Evolutionary conservation across 2,113 vertebrate genomes (phyloP), one percentile per base, ranked within the genome.

Genomic region (Thinocorus orbignyianus): DNA sequence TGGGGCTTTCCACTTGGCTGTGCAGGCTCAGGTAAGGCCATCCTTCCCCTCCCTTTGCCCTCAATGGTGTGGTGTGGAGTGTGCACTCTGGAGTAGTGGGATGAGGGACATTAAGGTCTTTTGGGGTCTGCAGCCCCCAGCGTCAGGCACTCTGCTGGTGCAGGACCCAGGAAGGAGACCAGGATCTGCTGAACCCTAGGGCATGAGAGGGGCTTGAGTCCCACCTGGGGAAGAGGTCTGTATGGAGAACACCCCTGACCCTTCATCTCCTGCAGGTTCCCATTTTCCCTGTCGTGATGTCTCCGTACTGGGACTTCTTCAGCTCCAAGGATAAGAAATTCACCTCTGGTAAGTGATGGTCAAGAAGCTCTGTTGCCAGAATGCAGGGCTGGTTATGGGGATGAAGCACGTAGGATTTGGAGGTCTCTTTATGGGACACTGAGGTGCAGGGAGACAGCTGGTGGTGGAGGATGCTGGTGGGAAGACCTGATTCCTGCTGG

Each of bases 1-100:
- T 0, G 98, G 98, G 5, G 98, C 98, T 55, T 98, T 98, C 93
- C 98, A 98, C 87, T 96, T 98, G 62, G 98, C 98, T 0, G 98
- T 98, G 54, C 97, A 98, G 92, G 98, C 98, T 73, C 98, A 98
- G 98, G 98, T 98, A 48, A 93, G 84, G 11, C 22, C 49, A 17
- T 4, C 13, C 2, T 60, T 22, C 22, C 9, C 15, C 10, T 55
- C 8, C 23, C 6, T 26, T 60, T 37, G 17, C 9, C 44, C 28
- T 71, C 24, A 48, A 23, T 9, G 20, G 41, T 49, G 6, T 0
- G 0, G 26, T 33, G 35, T 26, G 30, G 44, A 33, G 23, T 1
- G 1, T n/a, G 35, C 28, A 64, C 8, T 9, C 35, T 35, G 57
- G 58, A 26, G 14, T 22, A 65, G 49, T 1, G 1, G 33, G 48